Evolutionary conservation across 1,140 invertebrate genomes (phyloP).

Genomic region (Trinorchestia longiramus): DNA sequence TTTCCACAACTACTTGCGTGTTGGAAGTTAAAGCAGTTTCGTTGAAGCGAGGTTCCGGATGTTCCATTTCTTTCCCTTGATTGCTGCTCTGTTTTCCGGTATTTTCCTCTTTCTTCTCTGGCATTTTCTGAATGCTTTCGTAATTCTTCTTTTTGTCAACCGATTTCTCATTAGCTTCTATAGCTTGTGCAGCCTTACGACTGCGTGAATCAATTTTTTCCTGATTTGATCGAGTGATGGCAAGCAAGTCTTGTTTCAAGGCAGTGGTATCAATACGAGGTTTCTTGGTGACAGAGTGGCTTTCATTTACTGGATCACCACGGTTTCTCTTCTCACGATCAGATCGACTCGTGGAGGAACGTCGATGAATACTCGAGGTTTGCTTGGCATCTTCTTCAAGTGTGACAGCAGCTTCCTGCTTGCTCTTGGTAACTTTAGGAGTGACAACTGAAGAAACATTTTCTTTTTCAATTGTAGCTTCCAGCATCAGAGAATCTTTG

Average conservation of each 20-base stretch:
- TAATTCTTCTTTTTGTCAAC: not conserved
- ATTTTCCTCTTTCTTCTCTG: not conserved
- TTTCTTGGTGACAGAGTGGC: not conserved
- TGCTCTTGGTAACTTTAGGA: not conserved
- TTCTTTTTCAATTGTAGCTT: constrained; percentile 13
- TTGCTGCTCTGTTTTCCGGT: not conserved
- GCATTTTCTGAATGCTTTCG: not conserved
- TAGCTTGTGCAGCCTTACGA: not conserved
- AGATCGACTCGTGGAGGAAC: not conserved
- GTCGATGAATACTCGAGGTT: not conserved
- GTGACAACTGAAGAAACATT: not conserved
- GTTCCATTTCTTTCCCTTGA: not conserved
- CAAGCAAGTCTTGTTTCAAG: constrained; percentile 6
- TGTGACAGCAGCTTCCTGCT: not conserved
- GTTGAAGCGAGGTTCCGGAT: not conserved
- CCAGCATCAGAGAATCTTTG: not conserved
- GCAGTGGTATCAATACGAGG: constrained; percentile 3
- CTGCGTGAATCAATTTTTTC: not conserved
- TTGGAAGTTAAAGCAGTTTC: not conserved
- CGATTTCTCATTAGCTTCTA: not conserved
- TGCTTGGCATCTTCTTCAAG: not conserved
- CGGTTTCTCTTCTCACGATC: not conserved
- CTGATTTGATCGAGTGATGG: not conserved
- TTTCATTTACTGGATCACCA: not conserved
- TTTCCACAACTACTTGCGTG: not conserved